These are phyloP conservation scores for Heliconius eleuchia DNA, from an alignment of 1,140 invertebrate genomes.

Conservation along the genomic window DNA sequence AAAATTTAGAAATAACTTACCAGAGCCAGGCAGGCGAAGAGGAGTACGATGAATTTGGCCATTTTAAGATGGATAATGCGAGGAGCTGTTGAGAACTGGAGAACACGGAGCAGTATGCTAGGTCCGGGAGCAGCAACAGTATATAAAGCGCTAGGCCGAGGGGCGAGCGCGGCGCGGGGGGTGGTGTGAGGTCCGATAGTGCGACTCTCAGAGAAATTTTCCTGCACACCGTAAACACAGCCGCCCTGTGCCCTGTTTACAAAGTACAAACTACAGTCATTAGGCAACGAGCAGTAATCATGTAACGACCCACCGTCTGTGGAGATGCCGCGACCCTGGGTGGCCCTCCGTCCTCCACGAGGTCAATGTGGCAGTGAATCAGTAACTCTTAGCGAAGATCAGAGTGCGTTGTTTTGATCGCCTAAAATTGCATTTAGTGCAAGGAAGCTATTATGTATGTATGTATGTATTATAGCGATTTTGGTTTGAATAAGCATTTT, in stretches of 20 bases:
- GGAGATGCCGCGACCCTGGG: conserved; percentile 17
- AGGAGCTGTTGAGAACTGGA: conserved; percentile 25
- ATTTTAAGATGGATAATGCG: conserved; percentile 34
- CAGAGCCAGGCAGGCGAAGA: conserved; percentile 64
- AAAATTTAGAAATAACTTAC: conserved; percentile 49
- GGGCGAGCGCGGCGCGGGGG: conserved; percentile 11
- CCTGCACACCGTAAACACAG: conserved; percentile 43
- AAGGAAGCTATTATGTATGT: no score
- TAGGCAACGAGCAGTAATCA: conserved; percentile 12
- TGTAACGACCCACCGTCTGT: neutral
- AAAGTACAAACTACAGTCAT: conserved; percentile 41
- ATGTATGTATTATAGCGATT: no score
- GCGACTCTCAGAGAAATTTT: conserved; percentile 43
- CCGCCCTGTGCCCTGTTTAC: conserved; percentile 44
- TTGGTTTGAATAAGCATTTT: no score
- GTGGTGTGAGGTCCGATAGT: conserved; percentile 21
- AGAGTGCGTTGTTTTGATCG: neutral
- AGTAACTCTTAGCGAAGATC: neutral
- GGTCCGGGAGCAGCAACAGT: conserved; percentile 17
- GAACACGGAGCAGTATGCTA: conserved; percentile 31
- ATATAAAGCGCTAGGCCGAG: conserved; percentile 32
- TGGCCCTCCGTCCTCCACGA: neutral
- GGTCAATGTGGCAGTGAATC: neutral
- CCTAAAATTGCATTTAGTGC: neutral
- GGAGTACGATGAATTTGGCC: conserved; percentile 55